Percentiles rank a stretch among this genome's conserved stretches.
Evolutionary conservation across 2,113 vertebrate species (phyloP).

Genomic region (Pteruthius melanotis): DNA sequence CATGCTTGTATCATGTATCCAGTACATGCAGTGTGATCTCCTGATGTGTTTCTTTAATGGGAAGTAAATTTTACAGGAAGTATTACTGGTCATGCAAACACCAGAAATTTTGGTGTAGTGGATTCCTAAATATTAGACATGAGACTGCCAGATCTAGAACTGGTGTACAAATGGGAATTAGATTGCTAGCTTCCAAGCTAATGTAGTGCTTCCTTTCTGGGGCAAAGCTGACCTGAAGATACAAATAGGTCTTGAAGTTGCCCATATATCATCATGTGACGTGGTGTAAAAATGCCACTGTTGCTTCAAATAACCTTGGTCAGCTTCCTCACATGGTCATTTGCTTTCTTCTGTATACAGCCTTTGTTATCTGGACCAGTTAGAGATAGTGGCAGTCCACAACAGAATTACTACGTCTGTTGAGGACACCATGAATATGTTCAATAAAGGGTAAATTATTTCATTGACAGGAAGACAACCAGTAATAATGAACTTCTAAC

Average conservation of each 20-base stretch:
- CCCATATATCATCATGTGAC: neutral
- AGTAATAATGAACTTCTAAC: neutral
- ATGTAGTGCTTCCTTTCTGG: neutral
- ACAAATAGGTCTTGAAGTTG: neutral
- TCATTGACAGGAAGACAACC: neutral
- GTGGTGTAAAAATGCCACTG: neutral
- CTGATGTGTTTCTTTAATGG: neutral
- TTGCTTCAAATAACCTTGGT: neutral
- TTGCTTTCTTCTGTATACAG: neutral
- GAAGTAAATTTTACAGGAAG: neutral
- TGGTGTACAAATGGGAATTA: neutral
- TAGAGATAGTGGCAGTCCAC: neutral
- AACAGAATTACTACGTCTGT: neutral
- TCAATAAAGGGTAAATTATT: neutral
- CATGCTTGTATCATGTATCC: neutral
- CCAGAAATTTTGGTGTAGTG: neutral
- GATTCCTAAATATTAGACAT: neutral
- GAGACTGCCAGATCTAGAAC: neutral
- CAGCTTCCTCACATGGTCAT: neutral
- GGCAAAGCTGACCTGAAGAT: neutral
- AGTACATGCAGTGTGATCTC: neutral
- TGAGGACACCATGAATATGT: neutral
- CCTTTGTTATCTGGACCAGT: neutral
- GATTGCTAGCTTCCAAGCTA: neutral
- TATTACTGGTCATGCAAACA: neutral